Percentiles rank a stretch among this genome's conserved stretches.
These are phyloP conservation scores for Ifrita kowaldi DNA, from an alignment of 2,113 vertebrate species.

Conservation along the genomic window DNA sequence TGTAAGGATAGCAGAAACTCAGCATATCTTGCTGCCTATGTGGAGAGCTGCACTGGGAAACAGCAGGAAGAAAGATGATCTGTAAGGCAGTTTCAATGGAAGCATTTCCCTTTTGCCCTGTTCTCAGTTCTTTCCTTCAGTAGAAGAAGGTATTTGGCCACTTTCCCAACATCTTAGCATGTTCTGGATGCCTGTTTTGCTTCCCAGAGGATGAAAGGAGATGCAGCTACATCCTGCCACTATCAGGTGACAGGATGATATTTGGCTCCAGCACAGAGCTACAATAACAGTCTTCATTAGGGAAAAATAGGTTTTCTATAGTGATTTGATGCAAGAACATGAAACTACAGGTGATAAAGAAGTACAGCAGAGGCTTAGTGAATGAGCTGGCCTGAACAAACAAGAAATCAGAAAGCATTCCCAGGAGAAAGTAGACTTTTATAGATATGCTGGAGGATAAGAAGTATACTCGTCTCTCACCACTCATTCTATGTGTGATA, in stretches of 20 bases:
- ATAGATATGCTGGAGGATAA: neutral
- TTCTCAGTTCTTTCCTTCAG: neutral
- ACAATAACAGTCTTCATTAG: neutral
- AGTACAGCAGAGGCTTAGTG: neutral
- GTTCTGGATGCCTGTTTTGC: neutral
- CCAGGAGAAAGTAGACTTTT: neutral
- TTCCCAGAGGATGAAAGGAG: neutral
- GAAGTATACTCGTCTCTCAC: neutral
- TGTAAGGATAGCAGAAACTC: neutral
- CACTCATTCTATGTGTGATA: neutral
- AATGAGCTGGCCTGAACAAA: neutral
- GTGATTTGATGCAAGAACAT: neutral
- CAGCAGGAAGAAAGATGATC: neutral
- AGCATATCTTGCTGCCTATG: neutral
- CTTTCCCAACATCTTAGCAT: neutral
- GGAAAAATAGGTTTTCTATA: neutral
- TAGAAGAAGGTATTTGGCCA: neutral
- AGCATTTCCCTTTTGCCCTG: neutral
- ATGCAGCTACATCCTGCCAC: neutral
- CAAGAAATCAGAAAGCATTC: neutral
- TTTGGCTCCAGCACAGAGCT: neutral
- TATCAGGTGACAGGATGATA: neutral
- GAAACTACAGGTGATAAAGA: neutral
- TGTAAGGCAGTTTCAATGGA: neutral
- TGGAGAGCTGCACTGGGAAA: neutral